Evolutionary conservation across 1,140 invertebrate genomes (phyloP), one percentile per base, ranked within the genome.

Genomic region (Lanistes nyassanus): DNA sequence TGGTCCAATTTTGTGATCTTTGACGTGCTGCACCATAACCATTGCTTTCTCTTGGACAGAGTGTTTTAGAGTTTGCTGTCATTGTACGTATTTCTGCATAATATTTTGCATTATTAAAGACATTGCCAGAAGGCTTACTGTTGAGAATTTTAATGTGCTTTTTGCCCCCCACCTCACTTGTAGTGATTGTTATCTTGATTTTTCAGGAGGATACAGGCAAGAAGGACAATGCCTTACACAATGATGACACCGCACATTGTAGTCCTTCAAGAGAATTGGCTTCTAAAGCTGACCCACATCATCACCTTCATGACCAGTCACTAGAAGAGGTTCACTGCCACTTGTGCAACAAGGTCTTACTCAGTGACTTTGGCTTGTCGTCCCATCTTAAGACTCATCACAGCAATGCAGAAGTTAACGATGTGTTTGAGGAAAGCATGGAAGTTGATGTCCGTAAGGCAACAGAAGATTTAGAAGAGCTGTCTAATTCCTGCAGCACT

Each of bases 281-380:
- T 5, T 7, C 42, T 47, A 16, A 47, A 13, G 42, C 42, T 47
- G 11, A 92, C 92, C 75, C 91, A 90, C 9, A 90, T 11, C 11
- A 23, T 60, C 56, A 60, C 23, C 13, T 23, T 60, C 56, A 60
- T n/a, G n/a, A 60, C n/a, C 56, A 60, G 56, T 31, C 23, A 11
- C 56, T 11, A 60, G 56, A 60, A 60, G 56, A 60, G n/a, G 9
- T 92, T n/a, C 92, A 93, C 78, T 95, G 95, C 83, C 91, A 92
- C 0, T 89, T 91, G 4, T 96, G 95, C 85, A 91, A 93, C 26
- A 89, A 93, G 11, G 88, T 91, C 0, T 95, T 95, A 84, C 92
- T 92, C 74, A 94, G 93, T 60, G 56, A 60, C n/a, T 60, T 60
- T 60, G 56, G 56, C n/a, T 31, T 60, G 23, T 60, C 56, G 9